Evolutionary conservation across 2,888 invertebrate species (phyloP).

Genomic region (Salticus scenicus): DNA sequence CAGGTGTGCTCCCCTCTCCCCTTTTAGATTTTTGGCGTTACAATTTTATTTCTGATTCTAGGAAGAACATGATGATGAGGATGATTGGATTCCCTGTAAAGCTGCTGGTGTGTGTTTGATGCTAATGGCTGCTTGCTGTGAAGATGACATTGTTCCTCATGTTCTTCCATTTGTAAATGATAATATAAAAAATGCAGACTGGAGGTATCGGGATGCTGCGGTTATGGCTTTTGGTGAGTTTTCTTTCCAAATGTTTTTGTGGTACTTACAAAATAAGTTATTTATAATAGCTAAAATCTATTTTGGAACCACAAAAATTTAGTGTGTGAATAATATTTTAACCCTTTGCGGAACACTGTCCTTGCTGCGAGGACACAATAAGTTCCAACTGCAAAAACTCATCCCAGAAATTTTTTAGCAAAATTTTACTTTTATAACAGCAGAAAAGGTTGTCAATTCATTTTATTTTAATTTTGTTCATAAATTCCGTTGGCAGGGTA

Average conservation of each 20-base stretch:
- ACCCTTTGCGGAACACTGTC: too few species aligned
- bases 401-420: too few species aligned
- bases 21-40: not conserved
- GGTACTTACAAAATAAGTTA: too few species aligned
- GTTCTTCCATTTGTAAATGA: conserved; percentile 97
- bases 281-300: too few species aligned
- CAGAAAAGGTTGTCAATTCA: too few species aligned
- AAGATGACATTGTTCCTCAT: conserved; percentile 95
- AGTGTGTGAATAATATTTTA: too few species aligned
- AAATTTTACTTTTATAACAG: too few species aligned
- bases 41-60: conserved; percentile 66
- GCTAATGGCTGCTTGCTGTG: conserved; percentile 97
- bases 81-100: conserved; percentile 99
- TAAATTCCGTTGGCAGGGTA: too few species aligned
- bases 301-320: too few species aligned
- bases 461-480: too few species aligned
- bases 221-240: conserved; percentile 96
- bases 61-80: conserved; percentile 97
- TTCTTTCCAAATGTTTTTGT: not conserved
- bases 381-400: too few species aligned
- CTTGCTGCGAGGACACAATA: too few species aligned
- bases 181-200: conserved; percentile 93
- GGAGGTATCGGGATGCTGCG: conserved; percentile 96
- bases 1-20: not conserved
- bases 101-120: conserved; percentile 99